Evolutionary conservation across 2,113 vertebrate genomes (phyloP).

Genomic region (Acrocephalus kingi): DNA sequence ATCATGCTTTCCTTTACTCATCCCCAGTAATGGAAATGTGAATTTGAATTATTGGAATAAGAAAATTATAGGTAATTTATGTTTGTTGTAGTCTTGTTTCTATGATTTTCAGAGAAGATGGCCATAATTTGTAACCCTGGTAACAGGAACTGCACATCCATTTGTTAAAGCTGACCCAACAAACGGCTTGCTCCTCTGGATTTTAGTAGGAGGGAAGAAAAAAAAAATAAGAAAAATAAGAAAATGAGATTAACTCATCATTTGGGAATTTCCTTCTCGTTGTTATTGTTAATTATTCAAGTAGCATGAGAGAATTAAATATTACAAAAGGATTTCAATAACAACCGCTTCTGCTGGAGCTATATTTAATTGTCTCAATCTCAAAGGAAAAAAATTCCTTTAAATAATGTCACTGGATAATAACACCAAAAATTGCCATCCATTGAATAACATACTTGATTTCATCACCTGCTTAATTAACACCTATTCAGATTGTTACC

Average conservation of each 20-base stretch:
- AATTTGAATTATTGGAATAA: conserved; percentile 66
- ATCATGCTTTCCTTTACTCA: conserved; percentile 38
- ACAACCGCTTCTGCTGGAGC: background rate
- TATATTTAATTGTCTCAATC: background rate
- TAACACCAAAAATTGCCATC: background rate
- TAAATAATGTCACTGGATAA: background rate
- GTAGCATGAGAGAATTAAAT: background rate
- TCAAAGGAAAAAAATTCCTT: background rate
- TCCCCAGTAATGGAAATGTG: conserved; percentile 34
- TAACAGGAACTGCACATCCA: conserved; percentile 37
- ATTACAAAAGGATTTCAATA: conserved; percentile 12
- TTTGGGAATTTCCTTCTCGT: background rate
- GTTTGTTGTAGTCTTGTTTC: conserved; percentile 64
- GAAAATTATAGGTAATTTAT: conserved; percentile 71
- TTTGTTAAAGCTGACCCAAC: conserved; percentile 22
- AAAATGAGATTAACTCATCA: conserved; percentile 1
- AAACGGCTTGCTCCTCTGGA: background rate
- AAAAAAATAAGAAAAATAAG: background rate
- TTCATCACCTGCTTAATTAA: background rate
- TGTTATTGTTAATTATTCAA: conserved; percentile 1
- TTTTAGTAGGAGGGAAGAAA: background rate
- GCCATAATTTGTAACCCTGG: conserved; percentile 59
- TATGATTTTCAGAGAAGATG: conserved; percentile 56
- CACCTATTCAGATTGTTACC: background rate
- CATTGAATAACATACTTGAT: background rate